A percentile compares a stretch with the other conserved stretches of the same genome.
phyloP scores from a whole-genome alignment of 2,888 invertebrate genomes.

The Drosophila ochracea region DNA sequence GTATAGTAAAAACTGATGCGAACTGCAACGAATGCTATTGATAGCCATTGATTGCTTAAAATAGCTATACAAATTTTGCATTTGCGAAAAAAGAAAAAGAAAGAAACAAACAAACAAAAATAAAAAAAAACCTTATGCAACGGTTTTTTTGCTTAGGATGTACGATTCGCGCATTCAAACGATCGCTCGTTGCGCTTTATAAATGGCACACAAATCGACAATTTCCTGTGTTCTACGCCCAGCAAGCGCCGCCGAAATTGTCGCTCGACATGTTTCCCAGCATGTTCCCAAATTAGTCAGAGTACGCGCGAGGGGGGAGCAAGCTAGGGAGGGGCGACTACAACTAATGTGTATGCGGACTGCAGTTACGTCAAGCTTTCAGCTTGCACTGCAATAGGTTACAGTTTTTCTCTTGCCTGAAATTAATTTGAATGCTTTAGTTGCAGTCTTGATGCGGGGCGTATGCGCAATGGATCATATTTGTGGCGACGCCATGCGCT shows the following conservation, averaged over 20 bases:
- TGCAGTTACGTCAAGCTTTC: conserved; percentile 36
- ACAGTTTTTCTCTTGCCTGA: conserved; percentile 17
- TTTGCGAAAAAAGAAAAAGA: conserved; percentile 5
- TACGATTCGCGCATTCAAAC: conserved; percentile 54
- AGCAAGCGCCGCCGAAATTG: conserved; percentile 63
- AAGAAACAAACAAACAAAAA: neutral
- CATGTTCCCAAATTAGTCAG: conserved; percentile 36
- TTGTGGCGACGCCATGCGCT: conserved; percentile 8
- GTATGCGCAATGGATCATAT: conserved; percentile 29
- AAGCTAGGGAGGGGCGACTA: neutral
- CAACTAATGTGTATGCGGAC: neutral
- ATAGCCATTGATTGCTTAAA: conserved; percentile 46
- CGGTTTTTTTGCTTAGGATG: conserved; percentile 39
- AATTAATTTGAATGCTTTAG: conserved; percentile 20
- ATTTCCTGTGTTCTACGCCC: conserved; percentile 80
- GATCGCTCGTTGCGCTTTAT: conserved; percentile 64
- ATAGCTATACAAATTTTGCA: conserved; percentile 28
- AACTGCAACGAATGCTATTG: conserved; percentile 27
- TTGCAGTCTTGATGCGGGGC: neutral
- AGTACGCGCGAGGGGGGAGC: neutral
- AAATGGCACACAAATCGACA: conserved; percentile 81
- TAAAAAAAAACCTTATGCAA: conserved; percentile 38
- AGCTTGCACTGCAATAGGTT: conserved; percentile 9
- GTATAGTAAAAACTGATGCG: neutral
- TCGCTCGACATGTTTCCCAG: conserved; percentile 48